Evolutionary conservation across 2,797 vertebrate species (phyloP).

Genomic region (Gallinago nigripennis): DNA sequence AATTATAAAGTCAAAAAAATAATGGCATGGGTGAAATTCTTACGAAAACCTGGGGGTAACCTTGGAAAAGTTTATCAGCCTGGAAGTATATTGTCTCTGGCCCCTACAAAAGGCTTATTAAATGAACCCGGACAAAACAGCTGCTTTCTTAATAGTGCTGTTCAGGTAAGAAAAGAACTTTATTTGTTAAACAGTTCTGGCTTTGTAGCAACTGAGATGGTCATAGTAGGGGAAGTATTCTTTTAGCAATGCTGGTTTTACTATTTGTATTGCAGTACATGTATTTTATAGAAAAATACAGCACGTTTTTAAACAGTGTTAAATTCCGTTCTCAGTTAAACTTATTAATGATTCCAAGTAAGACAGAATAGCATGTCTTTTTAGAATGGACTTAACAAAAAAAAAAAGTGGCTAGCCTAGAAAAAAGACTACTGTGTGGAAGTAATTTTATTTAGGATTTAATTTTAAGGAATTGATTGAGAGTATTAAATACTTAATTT

Average conservation of each 20-base stretch:
- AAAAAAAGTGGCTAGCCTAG: background rate
- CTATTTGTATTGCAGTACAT: background rate
- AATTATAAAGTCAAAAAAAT: conserved; percentile 63
- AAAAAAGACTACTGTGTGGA: background rate
- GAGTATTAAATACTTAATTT: background rate
- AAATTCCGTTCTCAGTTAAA: background rate
- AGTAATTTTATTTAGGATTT: background rate
- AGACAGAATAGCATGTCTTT: background rate
- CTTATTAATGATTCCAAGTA: background rate
- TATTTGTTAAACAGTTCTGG: background rate
- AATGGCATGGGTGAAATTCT: conserved; percentile 97
- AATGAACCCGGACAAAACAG: conserved; percentile 98
- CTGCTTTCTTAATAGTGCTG: conserved; percentile 98
- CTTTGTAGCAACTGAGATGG: background rate
- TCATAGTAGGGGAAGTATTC: background rate
- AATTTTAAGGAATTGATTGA: background rate
- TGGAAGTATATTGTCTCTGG: conserved; percentile 93
- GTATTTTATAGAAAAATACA: background rate
- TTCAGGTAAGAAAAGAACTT: conserved; percentile 86
- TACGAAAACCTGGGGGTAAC: conserved; percentile 90
- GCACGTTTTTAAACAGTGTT: background rate
- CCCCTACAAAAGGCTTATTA: conserved; percentile 95
- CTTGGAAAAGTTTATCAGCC: conserved; percentile 94
- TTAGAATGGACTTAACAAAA: background rate
- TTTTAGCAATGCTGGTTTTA: background rate